Percentiles rank a stretch among this genome's conserved stretches.
phyloP scores from a whole-genome alignment of 2,888 invertebrate genomes.

The Trypoxylon attenuatum region DNA sequence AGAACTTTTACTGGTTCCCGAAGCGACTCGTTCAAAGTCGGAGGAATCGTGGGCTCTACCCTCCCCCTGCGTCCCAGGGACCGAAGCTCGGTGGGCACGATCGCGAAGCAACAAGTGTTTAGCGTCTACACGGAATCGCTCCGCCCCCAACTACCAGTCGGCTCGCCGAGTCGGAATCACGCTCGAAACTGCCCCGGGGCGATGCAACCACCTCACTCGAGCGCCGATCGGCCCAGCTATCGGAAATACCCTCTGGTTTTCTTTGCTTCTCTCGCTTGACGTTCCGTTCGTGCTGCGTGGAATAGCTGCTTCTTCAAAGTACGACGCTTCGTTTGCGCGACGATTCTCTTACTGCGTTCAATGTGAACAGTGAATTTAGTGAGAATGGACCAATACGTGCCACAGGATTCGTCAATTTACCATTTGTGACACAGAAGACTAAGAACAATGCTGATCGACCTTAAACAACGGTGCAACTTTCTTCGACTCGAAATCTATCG shows the following conservation, averaged over 20 bases:
- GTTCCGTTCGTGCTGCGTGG: background rate
- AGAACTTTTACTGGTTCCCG: background rate
- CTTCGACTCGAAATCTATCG: no score
- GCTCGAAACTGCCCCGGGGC: constrained; percentile 64
- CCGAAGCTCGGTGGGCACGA: constrained; percentile 32
- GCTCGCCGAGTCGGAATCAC: constrained; percentile 20
- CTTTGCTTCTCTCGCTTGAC: constrained; percentile 3
- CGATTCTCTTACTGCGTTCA: no score
- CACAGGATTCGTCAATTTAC: no score
- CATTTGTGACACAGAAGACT: no score
- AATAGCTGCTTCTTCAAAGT: no score
- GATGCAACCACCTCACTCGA: constrained; percentile 72
- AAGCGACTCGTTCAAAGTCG: background rate
- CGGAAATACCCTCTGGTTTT: constrained; percentile 24
- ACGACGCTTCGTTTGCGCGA: no score
- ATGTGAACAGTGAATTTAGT: no score
- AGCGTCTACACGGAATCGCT: constrained; percentile 57
- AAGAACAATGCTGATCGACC: no score
- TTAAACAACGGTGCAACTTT: no score
- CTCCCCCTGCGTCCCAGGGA: constrained; percentile 3
- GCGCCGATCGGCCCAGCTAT: constrained; percentile 66
- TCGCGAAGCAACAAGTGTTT: constrained; percentile 69
- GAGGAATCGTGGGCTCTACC: constrained; percentile 13
- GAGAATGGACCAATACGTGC: no score
- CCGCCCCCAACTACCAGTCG: constrained; percentile 61